Evolutionary conservation across 2,797 vertebrate species (phyloP).

Genomic region (Percopsis omiscomaycus): DNA sequence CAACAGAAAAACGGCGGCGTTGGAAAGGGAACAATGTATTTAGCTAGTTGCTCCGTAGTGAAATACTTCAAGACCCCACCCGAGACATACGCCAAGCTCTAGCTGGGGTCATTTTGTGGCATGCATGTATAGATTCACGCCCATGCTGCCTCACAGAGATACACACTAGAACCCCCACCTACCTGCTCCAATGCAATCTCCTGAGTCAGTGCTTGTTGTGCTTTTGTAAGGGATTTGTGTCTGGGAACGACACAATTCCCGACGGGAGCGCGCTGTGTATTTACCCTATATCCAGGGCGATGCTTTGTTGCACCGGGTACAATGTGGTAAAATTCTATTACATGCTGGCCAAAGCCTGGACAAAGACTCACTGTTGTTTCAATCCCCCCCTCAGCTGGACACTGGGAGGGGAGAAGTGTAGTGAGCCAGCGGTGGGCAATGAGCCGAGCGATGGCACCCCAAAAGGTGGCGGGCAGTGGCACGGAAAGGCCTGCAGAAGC

Average conservation of each 20-base stretch:
- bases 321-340: slow-evolving; percentile 78
- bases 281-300: slow-evolving; percentile 63
- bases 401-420: slow-evolving; percentile 52
- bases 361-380: slow-evolving; percentile 74
- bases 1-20: neutral
- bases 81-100: neutral
- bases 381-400: slow-evolving; percentile 63
- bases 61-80: neutral
- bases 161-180: neutral
- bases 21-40: neutral
- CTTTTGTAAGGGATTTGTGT: neutral
- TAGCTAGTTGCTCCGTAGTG: neutral
- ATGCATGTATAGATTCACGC: slow-evolving; percentile 1
- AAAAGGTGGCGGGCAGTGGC: slow-evolving; percentile 13
- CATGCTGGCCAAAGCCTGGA: slow-evolving; percentile 63
- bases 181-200: slow-evolving; percentile 8
- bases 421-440: slow-evolving; percentile 49
- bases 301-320: slow-evolving; percentile 71
- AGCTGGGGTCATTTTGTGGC: too few species aligned
- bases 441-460: slow-evolving; percentile 51
- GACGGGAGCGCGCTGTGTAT: slow-evolving; percentile 51
- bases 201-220: slow-evolving; percentile 29
- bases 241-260: too few species aligned
- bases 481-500: slow-evolving; percentile 28
- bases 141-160: slow-evolving; percentile 4